These are phyloP conservation scores for Panthera tigris DNA, from an alignment of 2,113 vertebrate genomes.

Conservation along the genomic window DNA sequence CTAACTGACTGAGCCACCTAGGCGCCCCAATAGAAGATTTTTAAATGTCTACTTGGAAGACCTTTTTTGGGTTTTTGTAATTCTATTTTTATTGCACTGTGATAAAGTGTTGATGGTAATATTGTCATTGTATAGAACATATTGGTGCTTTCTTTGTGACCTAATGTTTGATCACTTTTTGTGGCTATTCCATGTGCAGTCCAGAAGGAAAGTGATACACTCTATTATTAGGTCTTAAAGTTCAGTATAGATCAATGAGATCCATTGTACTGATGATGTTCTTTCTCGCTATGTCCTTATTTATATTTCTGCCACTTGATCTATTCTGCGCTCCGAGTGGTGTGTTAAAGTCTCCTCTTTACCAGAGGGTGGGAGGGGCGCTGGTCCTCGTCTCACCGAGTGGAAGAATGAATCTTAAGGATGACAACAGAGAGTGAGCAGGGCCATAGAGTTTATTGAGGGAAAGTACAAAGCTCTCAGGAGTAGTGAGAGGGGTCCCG, in stretches of 20 bases:
- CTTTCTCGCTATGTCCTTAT: neutral
- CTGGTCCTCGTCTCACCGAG: too few species aligned
- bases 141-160: conserved; percentile 17
- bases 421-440: too few species aligned
- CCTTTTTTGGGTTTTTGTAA: neutral
- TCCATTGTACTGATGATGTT: conserved; percentile 7
- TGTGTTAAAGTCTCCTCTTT: neutral
- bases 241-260: neutral
- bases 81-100: neutral
- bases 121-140: neutral
- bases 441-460: too few species aligned
- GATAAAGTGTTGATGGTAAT: neutral
- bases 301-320: conserved; percentile 26
- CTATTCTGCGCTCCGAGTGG: neutral
- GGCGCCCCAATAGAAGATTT: too few species aligned
- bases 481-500: too few species aligned
- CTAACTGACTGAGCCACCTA: too few species aligned
- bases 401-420: too few species aligned
- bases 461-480: too few species aligned
- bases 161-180: conserved; percentile 25
- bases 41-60: neutral
- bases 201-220: neutral
- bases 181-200: neutral
- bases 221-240: neutral
- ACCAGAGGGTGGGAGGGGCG: too few species aligned